These are phyloP conservation scores for Podabrus alpinus DNA, from an alignment of 2,888 invertebrate genomes.

Conservation along the genomic window DNA sequence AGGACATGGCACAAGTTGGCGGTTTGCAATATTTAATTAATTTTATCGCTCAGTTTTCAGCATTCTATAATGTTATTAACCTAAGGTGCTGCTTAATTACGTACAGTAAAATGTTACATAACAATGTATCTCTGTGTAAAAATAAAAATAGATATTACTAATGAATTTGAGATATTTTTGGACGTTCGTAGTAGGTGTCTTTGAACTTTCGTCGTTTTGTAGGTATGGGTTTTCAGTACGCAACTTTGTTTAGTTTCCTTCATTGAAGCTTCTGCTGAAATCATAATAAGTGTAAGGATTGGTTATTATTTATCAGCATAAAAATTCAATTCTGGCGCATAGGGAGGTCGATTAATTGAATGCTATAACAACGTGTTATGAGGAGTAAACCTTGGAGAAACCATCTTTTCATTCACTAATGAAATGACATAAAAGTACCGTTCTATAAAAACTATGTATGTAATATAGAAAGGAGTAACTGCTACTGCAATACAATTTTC, in stretches of 20 bases:
- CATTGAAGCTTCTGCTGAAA: background rate
- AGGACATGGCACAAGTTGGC: background rate
- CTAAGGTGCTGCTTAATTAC: background rate
- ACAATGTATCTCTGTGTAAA: background rate
- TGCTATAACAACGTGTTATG: background rate
- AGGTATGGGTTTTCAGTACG: background rate
- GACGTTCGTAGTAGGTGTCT: background rate
- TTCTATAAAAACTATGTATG: slow-evolving; percentile 14
- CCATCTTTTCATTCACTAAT: background rate
- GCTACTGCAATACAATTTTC: slow-evolving; percentile 15
- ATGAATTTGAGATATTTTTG: background rate
- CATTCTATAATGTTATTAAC: background rate
- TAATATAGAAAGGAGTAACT: slow-evolving; percentile 9
- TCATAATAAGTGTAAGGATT: background rate
- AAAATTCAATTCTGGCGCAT: background rate
- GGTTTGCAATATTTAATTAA: background rate
- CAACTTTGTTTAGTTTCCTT: background rate
- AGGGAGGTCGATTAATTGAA: background rate
- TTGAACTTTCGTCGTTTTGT: background rate
- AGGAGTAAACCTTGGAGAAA: background rate
- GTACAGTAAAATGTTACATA: background rate
- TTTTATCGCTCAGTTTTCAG: background rate
- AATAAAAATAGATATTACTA: background rate
- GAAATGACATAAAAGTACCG: slow-evolving; percentile 8
- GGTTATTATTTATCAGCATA: background rate